Evolutionary conservation across 2,797 vertebrate genomes (phyloP).

Genomic region (Cossypha caffra): DNA sequence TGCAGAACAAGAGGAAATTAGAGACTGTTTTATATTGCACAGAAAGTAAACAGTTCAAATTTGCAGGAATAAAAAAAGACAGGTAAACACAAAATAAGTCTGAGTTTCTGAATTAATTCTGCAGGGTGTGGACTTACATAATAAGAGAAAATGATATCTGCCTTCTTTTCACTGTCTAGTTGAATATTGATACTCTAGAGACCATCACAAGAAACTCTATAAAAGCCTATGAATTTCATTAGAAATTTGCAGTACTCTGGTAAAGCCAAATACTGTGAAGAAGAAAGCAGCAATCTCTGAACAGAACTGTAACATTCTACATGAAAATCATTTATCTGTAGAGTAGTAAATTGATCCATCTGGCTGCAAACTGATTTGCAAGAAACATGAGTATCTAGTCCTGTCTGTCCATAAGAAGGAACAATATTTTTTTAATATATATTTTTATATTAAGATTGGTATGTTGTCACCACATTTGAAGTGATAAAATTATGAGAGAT

Average conservation of each 20-base stretch:
- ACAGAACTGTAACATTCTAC: background rate
- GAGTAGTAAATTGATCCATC: background rate
- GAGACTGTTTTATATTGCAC: background rate
- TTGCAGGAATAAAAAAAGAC: background rate
- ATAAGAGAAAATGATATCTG: background rate
- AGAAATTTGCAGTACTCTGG: background rate
- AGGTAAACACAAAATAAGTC: background rate
- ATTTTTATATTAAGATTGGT: background rate
- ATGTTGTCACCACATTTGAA: background rate
- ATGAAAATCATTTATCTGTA: background rate
- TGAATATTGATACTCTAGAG: background rate
- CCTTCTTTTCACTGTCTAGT: background rate
- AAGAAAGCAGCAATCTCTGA: background rate
- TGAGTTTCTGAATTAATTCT: background rate
- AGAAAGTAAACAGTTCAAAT: background rate
- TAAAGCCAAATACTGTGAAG: background rate
- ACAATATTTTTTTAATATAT: too few species aligned
- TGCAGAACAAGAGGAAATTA: background rate
- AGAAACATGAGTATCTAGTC: background rate
- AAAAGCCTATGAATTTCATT: background rate
- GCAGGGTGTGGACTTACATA: background rate
- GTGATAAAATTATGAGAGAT: background rate
- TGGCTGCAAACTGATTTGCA: background rate
- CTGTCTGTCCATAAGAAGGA: background rate
- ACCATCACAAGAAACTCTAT: background rate